Percentiles rank a stretch among this genome's conserved stretches.
Conservation (phyloP, 2,888 invertebrate species). For the Trachelus stipa region DNA sequence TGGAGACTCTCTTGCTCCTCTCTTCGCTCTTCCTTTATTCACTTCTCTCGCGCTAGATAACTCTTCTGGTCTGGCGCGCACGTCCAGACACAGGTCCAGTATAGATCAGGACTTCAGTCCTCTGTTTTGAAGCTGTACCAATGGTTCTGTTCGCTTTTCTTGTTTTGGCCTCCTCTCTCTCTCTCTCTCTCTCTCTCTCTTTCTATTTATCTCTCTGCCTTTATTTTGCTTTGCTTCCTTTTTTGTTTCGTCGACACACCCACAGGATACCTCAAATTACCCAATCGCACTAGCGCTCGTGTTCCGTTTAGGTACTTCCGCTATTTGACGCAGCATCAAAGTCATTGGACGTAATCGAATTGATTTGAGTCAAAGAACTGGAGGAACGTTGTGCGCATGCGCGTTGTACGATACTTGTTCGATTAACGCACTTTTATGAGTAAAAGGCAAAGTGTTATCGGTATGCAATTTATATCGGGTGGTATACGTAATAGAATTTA, state of each 20-base stretch:
- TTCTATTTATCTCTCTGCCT: neutral
- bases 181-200: too few species aligned
- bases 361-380: neutral
- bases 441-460: neutral
- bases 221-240: neutral
- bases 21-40: neutral
- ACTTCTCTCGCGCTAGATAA: neutral
- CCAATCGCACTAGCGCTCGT: neutral
- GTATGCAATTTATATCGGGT: neutral
- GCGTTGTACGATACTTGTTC: neutral
- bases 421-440: neutral
- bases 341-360: slow-evolving; percentile 1
- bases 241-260: neutral
- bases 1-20: neutral
- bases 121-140: neutral
- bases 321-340: neutral
- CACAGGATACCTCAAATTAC: slow-evolving; percentile 9
- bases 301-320: neutral
- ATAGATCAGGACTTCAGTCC: neutral
- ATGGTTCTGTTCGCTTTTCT: neutral
- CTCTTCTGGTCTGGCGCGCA: neutral
- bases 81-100: neutral
- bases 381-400: too few species aligned
- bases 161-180: neutral
- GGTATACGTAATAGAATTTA: neutral